phyloP scores from a whole-genome alignment of 2,113 vertebrate genomes.

The Melanerpes formicivorus region DNA sequence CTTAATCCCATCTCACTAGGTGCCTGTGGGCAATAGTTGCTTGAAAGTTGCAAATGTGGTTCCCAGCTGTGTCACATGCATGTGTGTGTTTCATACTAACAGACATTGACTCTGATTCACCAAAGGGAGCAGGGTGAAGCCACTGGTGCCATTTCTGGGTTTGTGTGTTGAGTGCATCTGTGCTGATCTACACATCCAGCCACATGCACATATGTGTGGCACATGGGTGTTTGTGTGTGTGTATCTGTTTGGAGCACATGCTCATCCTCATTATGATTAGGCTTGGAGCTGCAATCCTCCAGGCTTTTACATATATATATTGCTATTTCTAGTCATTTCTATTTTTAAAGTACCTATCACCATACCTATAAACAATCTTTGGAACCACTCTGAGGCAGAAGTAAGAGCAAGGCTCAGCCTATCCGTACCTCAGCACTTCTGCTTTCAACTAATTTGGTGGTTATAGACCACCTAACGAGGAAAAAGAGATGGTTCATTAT shows the following conservation, averaged over 20 bases:
- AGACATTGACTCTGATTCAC: not conserved
- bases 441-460: no score
- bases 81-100: not conserved
- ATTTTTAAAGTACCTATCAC: no score
- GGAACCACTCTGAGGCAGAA: no score
- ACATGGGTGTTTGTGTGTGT: not conserved
- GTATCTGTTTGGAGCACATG: not conserved
- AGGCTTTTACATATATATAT: no score
- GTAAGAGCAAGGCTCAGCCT: no score
- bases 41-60: not conserved
- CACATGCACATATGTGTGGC: rapidly evolving
- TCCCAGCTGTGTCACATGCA: not conserved
- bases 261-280: not conserved
- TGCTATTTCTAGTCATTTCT: no score
- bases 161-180: not conserved
- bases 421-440: no score
- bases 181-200: not conserved
- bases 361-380: no score
- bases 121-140: not conserved
- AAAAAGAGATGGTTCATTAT: no score
- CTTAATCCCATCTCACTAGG: not conserved
- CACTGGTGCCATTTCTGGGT: not conserved
- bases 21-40: not conserved
- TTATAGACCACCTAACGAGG: no score
- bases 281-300: not conserved